phyloP scores from a whole-genome alignment of 2,113 vertebrate genomes.

The Phaetusa simplex region DNA sequence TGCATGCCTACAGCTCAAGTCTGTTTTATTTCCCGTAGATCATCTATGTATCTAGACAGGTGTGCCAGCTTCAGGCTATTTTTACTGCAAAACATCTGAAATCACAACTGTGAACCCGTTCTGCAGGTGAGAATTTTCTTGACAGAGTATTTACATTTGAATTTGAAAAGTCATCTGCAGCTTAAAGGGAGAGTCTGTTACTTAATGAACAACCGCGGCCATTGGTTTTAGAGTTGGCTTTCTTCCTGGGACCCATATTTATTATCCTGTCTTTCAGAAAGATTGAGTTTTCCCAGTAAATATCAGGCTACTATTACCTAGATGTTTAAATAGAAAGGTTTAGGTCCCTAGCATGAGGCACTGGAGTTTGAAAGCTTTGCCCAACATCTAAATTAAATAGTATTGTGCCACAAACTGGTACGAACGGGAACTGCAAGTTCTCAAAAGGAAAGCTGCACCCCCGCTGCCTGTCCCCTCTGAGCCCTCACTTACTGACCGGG shows the following conservation, averaged over 20 bases:
- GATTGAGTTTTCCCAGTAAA: neutral
- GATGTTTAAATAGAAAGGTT: neutral
- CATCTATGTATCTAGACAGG: conserved; percentile 20
- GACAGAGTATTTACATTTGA: neutral
- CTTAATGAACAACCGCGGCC: neutral
- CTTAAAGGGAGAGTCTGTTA: neutral
- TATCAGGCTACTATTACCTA: neutral
- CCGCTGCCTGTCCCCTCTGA: neutral
- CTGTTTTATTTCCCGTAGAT: neutral
- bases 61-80: conserved; percentile 42
- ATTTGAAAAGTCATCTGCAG: neutral
- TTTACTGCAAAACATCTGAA: conserved; percentile 47
- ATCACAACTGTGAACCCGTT: conserved; percentile 5
- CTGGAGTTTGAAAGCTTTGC: neutral
- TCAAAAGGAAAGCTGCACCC: neutral
- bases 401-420: conserved; percentile 1
- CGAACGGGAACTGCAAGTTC: neutral
- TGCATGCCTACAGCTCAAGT: neutral
- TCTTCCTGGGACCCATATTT: neutral
- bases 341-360: neutral
- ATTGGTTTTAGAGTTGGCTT: neutral
- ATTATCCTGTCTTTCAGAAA: neutral
- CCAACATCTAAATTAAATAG: neutral
- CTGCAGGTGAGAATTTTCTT: conserved; percentile 29
- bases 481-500: neutral